These are phyloP conservation scores for Athene cunicularia DNA, from an alignment of 2,113 vertebrate genomes.

Conservation along the genomic window DNA sequence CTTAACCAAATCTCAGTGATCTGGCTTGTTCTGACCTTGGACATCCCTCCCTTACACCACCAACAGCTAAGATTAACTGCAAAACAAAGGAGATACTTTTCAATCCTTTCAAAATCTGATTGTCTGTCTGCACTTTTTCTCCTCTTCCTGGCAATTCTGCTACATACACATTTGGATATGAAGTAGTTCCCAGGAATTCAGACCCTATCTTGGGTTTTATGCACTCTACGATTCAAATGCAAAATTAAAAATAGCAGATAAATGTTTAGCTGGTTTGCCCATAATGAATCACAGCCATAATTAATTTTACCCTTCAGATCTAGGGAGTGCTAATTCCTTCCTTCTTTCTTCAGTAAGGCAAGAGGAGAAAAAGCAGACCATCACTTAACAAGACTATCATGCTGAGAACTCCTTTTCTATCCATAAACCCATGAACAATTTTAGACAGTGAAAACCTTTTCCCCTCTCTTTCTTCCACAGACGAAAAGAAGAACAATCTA, in stretches of 20 bases:
- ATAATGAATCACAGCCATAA: not conserved
- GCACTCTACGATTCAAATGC: not conserved
- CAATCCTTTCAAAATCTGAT: not conserved
- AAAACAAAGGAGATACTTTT: not conserved
- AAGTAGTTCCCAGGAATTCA: not conserved
- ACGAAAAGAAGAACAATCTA: not conserved
- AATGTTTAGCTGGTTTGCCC: not conserved
- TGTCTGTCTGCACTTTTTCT: not conserved
- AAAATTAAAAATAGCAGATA: constrained; percentile 24
- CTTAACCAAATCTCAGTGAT: constrained; percentile 8
- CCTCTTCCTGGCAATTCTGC: not conserved
- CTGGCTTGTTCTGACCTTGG: not conserved
- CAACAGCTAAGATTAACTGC: constrained; percentile 4
- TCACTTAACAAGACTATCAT: not conserved
- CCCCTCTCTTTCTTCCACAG: not conserved
- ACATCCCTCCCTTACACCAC: not conserved
- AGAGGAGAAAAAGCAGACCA: not conserved
- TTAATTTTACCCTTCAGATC: constrained; percentile 13
- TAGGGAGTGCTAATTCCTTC: not conserved
- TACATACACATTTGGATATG: not conserved
- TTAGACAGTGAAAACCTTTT: not conserved
- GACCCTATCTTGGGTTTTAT: not conserved
- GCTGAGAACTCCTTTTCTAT: constrained; percentile 12
- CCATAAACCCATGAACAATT: not conserved
- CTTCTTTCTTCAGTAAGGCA: not conserved